Base-by-base conservation (phyloP, 2,888 invertebrate species). In the Gastrophysa polygoni region DNA sequence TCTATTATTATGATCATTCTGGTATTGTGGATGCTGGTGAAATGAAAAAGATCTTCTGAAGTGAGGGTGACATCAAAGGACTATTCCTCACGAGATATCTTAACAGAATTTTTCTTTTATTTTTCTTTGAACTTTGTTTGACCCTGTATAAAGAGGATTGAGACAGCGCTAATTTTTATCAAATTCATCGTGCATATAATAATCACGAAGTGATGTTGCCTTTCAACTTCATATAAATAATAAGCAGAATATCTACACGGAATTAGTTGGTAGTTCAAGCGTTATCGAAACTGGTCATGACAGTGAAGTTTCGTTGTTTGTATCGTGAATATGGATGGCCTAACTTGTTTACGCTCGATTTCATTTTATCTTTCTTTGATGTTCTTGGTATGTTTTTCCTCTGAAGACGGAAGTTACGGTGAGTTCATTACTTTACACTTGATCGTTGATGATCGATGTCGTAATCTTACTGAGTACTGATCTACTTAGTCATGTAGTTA, bases 131-230 rank as follows among this genome's bases (percentile, higher is more conserved):
- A n/a, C n/a, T n/a, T n/a, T n/a, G n/a, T n/a, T n/a, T 16, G 18
- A 51, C 11, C 21, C 20, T 14, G 21, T 14, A 52, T 21, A 11
- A 24, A 5, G 24, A 24, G 24, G 1, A 34, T 14, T 21, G 52
- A 43, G 38, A 43, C n/a, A 16, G 16, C 43, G 54, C 38, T 32
- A 44, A 57, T 50, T 34, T 47, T 24, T 24, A 38, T 59, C 57
- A 58, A 62, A 55, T 58, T 55, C 57, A 48, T 49, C 57, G 61
- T 62, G 63, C 59, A 59, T 52, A 57, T 44, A 52, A 57, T 55
- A 57, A 54, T 52, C 46, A 20, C 20, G 55, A 55, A 46, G 44
- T 48, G 28, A 58, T 61, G 59, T 52, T 52, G 65, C 59, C 52
- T 28, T 18, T 32, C 51, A 51, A 65, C 38, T 65, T 65, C n/a